Base-by-base conservation (phyloP, 2,797 vertebrate genomes). In the Monodelphis domestica region DNA sequence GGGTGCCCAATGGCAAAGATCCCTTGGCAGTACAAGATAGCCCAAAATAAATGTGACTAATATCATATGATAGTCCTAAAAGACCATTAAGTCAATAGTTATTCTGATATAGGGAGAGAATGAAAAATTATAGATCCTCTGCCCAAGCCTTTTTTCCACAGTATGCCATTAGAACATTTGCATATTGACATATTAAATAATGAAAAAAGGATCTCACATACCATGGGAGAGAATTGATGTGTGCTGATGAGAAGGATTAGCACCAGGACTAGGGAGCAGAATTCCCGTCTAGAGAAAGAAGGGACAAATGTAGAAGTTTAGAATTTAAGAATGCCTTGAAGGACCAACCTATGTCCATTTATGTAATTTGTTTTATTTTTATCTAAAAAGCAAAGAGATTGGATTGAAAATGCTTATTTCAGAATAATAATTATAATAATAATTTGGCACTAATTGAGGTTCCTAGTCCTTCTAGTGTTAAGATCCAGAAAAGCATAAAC, bases 11-110 rank as follows among this genome's bases (percentile, higher is more conserved):
- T 84, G 70, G 70, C 38, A 45, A 84, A 38, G 70, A 45, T 89
- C 30, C 30, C 63, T 50, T 94, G 10, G 45, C 54, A 70, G 55
- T 45, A 92, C 38, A 59, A 24, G 70, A 84, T 33, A 84, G 87
- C 4, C 4, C 59, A 96, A 57, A 87, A 89, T 30, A 57, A 53
- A 4, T 57, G 84, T 38, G 92, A 88, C n/a, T 14, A 92, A 4
- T 91, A 91, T 54, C 15, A 93, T 90, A 92, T 33, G 78, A 52
- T 63, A 5, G 9, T 87, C 91, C 54, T 59, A 53, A 4, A 92
- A 53, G 11, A 90, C 84, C 38, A 56, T 50, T 50, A 84, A 84
- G 70, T 50, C 70, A 84, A 84, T 24, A 45, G 70, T 28, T 84
- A 84, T 50, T 26, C 70, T 45, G 70, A 45, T 45, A 50, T 50